Conservation (phyloP, 2,888 invertebrate genomes). For the Onchidella celtica region DNA sequence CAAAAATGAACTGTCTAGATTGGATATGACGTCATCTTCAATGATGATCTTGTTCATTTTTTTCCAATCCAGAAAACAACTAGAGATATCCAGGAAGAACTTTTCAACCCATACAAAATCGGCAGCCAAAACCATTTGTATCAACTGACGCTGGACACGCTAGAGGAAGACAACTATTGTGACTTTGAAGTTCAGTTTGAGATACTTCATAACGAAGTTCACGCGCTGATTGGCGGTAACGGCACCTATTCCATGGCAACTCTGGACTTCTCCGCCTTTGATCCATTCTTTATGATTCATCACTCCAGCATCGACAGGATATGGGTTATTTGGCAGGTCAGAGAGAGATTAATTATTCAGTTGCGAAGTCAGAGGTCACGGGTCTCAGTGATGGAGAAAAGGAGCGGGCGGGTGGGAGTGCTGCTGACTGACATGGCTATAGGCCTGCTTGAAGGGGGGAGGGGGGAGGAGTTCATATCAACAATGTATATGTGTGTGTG, state of each 20-base stretch:
- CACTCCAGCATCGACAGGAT: conserved; percentile 55
- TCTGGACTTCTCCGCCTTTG: conserved; percentile 10
- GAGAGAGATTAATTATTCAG: background rate
- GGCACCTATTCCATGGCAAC: conserved; percentile 55
- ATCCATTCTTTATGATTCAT: conserved; percentile 12
- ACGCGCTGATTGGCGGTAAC: conserved; percentile 55
- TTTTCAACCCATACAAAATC: conserved; percentile 29
- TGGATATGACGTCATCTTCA: too few species aligned
- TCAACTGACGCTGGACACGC: conserved; percentile 47
- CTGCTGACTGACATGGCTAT: too few species aligned
- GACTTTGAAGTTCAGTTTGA: conserved; percentile 57
- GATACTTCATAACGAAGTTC: conserved; percentile 56
- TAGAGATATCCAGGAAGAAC: conserved; percentile 28
- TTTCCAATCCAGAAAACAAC: background rate
- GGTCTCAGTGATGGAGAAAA: too few species aligned
- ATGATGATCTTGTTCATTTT: too few species aligned
- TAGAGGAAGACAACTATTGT: conserved; percentile 57
- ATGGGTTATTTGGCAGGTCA: conserved; percentile 57
- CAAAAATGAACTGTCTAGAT: too few species aligned
- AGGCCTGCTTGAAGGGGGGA: too few species aligned
- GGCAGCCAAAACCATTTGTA: conserved; percentile 38
- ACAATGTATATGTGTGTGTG: too few species aligned
- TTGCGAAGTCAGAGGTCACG: too few species aligned
- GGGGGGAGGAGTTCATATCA: too few species aligned
- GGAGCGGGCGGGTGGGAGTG: too few species aligned